phyloP scores from a whole-genome alignment of 2,113 vertebrate species.

The Siphamia tubifer region DNA sequence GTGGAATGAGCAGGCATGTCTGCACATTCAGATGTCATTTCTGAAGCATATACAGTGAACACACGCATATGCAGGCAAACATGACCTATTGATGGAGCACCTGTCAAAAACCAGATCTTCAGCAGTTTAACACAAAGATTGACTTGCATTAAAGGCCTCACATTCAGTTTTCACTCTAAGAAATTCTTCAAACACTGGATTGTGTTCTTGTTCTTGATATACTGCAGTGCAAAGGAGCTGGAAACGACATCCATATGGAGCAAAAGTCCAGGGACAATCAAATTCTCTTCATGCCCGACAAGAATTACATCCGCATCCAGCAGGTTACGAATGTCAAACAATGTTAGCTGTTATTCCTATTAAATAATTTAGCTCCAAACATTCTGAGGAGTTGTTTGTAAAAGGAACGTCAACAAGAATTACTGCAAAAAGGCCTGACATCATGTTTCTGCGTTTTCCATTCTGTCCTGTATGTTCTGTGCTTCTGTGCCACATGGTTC shows the following conservation, averaged over 20 bases:
- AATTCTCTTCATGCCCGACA: conserved; percentile 18
- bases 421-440: conserved; percentile 11
- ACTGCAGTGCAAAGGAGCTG: not conserved
- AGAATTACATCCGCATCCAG: conserved; percentile 5
- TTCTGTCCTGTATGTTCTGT: not conserved
- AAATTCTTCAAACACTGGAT: conserved; percentile 26
- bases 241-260: conserved; percentile 16
- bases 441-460: conserved; percentile 10
- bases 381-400: conserved; percentile 39
- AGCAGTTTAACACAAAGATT: conserved; percentile 28
- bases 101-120: conserved; percentile 51
- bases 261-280: conserved; percentile 24
- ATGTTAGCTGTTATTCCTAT: conserved; percentile 37
- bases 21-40: conserved; percentile 47
- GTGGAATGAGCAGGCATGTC: conserved; percentile 64
- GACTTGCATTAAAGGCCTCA: conserved; percentile 13
- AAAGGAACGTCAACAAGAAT: conserved; percentile 28
- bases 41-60: conserved; percentile 1
- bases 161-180: conserved; percentile 30
- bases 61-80: conserved; percentile 30
- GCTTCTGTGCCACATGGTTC: not conserved
- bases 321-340: conserved; percentile 57
- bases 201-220: conserved; percentile 11
- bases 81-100: conserved; percentile 35
- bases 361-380: conserved; percentile 31